phyloP scores from a whole-genome alignment of 1,140 invertebrate genomes.

The Bombus balteatus region DNA sequence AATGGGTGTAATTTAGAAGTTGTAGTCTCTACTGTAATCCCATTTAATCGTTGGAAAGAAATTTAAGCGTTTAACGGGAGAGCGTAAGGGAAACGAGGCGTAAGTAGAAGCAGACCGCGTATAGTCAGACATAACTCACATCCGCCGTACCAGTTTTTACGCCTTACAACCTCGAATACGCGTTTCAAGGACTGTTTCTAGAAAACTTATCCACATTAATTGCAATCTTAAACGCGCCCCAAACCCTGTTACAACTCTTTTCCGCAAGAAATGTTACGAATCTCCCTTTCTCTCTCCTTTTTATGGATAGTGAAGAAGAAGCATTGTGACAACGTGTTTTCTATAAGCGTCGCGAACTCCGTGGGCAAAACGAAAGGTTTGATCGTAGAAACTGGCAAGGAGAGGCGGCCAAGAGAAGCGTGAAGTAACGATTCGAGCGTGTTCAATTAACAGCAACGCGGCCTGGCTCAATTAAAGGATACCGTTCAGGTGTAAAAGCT shows the following conservation, averaged over 20 bases:
- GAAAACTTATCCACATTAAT: background rate
- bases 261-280: background rate
- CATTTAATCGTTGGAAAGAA: constrained; percentile 4
- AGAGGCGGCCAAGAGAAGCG: constrained; percentile 11
- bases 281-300: background rate
- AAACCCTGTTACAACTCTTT: background rate
- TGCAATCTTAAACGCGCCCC: background rate
- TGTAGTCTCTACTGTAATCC: background rate
- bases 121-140: background rate
- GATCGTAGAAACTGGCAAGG: background rate
- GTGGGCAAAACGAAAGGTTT: background rate
- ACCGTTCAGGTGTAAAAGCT: constrained; percentile 58
- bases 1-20: background rate
- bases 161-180: background rate
- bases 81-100: background rate
- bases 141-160: background rate
- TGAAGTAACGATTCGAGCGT: constrained; percentile 60
- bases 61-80: background rate
- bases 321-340: background rate
- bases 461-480: constrained; percentile 53
- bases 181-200: background rate
- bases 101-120: background rate
- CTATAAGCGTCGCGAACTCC: background rate
- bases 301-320: background rate
- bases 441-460: constrained; percentile 60